Conservation (phyloP, 2,797 vertebrate species). For the Pseudomugil tenellus region DNA sequence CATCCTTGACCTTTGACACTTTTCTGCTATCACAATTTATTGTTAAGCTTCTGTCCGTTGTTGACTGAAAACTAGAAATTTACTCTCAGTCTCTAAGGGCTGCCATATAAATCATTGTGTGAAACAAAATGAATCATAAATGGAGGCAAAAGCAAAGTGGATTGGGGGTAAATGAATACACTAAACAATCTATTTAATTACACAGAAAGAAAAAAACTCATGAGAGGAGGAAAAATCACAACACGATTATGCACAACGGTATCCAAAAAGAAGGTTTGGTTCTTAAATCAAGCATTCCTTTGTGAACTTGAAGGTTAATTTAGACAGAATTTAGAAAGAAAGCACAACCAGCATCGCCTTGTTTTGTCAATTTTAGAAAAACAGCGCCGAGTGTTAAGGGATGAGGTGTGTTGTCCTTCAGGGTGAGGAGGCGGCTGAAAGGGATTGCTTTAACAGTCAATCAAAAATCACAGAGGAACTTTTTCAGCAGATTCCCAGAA, state of each 20-base stretch:
- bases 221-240: conserved; percentile 20
- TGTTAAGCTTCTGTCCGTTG: conserved; percentile 1
- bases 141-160: conserved; percentile 13
- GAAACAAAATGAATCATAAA: conserved; percentile 34
- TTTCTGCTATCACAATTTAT: conserved; percentile 6
- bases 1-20: conserved; percentile 23
- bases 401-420: conserved; percentile 20
- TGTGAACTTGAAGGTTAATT: conserved; percentile 24
- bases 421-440: conserved; percentile 22
- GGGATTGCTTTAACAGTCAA: conserved; percentile 43
- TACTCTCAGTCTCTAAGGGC: neutral
- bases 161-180: conserved; percentile 13
- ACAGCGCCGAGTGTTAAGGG: conserved; percentile 45
- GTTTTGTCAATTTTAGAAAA: conserved; percentile 47
- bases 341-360: conserved; percentile 15
- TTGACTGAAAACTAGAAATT: conserved; percentile 33
- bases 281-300: conserved; percentile 27
- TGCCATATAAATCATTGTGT: conserved; percentile 8
- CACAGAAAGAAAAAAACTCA: conserved; percentile 20
- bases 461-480: conserved; percentile 34
- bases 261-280: neutral
- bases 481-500: conserved; percentile 27
- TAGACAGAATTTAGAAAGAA: conserved; percentile 11
- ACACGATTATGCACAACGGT: conserved; percentile 19
- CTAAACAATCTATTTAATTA: conserved; percentile 37